Percentiles rank a stretch among this genome's conserved stretches.
These are phyloP conservation scores for Crematogaster levior DNA, from an alignment of 2,888 invertebrate genomes.

Conservation along the genomic window DNA sequence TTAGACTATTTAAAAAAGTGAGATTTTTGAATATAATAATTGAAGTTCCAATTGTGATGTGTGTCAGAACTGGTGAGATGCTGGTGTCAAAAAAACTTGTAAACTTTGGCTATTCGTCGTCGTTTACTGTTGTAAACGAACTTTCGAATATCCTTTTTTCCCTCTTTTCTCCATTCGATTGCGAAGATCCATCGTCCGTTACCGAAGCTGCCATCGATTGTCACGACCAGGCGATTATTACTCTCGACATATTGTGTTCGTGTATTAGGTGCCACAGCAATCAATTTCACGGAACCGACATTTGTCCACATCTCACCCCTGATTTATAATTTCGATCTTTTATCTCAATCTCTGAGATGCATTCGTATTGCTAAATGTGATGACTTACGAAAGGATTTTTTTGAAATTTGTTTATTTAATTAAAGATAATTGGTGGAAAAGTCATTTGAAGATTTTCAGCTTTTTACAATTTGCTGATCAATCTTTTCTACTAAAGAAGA, in stretches of 20 bases:
- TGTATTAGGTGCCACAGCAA: slow-evolving; percentile 32
- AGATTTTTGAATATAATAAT: too few species aligned
- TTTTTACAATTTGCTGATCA: neutral
- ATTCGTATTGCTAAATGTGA: neutral
- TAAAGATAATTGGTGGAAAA: neutral
- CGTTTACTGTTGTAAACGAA: slow-evolving; percentile 36
- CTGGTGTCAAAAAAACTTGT: slow-evolving; percentile 16
- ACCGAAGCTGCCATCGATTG: slow-evolving; percentile 51
- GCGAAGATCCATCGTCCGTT: slow-evolving; percentile 38
- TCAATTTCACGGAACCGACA: slow-evolving; percentile 49
- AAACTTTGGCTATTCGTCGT: slow-evolving; percentile 23
- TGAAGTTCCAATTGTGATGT: neutral
- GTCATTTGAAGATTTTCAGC: neutral
- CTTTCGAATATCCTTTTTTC: neutral
- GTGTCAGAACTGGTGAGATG: neutral
- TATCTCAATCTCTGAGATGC: slow-evolving; percentile 28
- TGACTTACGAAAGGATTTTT: neutral
- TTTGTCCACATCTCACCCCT: slow-evolving; percentile 26
- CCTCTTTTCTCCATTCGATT: neutral
- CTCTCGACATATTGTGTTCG: slow-evolving; percentile 31
- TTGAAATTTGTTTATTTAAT: neutral
- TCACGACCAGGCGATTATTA: slow-evolving; percentile 48
- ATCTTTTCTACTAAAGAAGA: neutral
- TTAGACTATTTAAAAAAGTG: too few species aligned
- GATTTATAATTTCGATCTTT: slow-evolving; percentile 43